Base-by-base conservation (phyloP, 2,888 invertebrate genomes). In the Tipula vernalis region DNA sequence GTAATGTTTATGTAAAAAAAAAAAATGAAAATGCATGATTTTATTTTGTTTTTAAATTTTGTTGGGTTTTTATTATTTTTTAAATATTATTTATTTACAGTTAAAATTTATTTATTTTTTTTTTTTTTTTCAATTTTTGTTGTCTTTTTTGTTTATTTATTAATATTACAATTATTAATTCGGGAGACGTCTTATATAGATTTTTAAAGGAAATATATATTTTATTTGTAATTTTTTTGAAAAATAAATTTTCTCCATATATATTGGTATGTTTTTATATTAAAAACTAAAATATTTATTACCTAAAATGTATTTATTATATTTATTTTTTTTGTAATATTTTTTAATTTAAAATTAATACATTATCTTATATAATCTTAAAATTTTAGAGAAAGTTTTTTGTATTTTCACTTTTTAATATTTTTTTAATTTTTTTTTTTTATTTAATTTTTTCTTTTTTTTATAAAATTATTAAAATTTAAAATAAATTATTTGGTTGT, bases 401-500 rank as follows among this genome's bases (percentile, higher is more conserved):
- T 85, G 39, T 85, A 39, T 85, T 85, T 85, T 44, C 28, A 86
- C 44, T 44, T 86, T 86, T 44, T 86, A 39, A 39, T 86, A 13
- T 86, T 86, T 86, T 44, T 44, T 44, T 41, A 41, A 44, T 1
- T 44, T 86, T 42, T 86, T 18, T 86, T 86, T 12, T 28, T 47
- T 86, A 28, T 86, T 44, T 41, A 8, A 10, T 41, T 41, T 85
- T 10, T 47, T 47, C 28, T 86, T 86, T 86, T 15, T 86, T 86
- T 42, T 47, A 18, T 86, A 39, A 85, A 39, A 41, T 85, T 41
- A 44, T 86, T 86, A 36, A 44, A 86, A 44, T 28, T 86, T 44
- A 86, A 44, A 86, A 44, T 86, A 86, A 86, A 86, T 86, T 86
- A 44, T 86, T 86, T 86, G 86, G 42, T 85, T 85, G 36, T 44